Conservation (phyloP, 2,888 invertebrate species). For the Melinaea marsaeus region DNA sequence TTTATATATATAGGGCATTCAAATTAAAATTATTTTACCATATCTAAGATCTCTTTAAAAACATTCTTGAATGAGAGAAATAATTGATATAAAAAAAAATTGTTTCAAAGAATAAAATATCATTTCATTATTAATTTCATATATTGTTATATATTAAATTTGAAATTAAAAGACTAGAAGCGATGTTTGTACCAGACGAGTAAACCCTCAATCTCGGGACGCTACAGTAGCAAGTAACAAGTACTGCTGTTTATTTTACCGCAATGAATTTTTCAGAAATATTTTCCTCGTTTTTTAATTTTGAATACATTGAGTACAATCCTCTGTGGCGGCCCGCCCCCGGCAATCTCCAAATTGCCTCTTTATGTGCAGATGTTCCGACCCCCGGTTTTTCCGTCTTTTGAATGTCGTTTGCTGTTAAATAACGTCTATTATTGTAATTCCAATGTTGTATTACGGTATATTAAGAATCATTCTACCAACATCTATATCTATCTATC, state of each 20-base stretch:
- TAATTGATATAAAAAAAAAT: no score
- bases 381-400: constrained; percentile 76
- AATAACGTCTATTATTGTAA: constrained; percentile 75
- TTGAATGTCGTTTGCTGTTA: constrained; percentile 77
- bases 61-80: no score
- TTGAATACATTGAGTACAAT: constrained; percentile 76
- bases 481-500: no score
- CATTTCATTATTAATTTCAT: no score
- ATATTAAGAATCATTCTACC: constrained; percentile 7
- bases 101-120: no score
- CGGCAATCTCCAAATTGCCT: constrained; percentile 78
- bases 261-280: constrained; percentile 72
- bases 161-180: no score
- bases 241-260: constrained; percentile 72
- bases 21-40: no score
- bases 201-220: constrained; percentile 29
- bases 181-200: constrained; percentile 5
- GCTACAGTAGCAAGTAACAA: constrained; percentile 51
- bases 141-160: no score
- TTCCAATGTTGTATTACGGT: constrained; percentile 48
- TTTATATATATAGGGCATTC: constrained; percentile 1
- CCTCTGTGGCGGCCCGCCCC: constrained; percentile 71
- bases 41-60: no score
- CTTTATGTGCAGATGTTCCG: constrained; percentile 78
- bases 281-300: constrained; percentile 72